Percentiles rank a stretch among this genome's conserved stretches.
Conservation (phyloP, 1,140 invertebrate genomes). For the Batillaria attramentaria region DNA sequence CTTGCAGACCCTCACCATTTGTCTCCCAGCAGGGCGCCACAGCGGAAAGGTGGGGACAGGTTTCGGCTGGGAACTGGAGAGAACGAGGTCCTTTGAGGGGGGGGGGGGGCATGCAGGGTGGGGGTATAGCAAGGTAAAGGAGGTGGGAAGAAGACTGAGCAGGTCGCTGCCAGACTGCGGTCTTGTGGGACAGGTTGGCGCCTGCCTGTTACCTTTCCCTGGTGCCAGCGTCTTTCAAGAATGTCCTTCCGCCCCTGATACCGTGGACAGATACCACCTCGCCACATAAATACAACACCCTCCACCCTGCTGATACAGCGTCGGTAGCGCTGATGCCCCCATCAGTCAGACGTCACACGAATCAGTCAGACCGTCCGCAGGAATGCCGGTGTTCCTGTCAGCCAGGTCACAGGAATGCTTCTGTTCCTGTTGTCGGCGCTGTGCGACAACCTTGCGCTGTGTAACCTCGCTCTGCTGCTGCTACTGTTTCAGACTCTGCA, state of each 20-base stretch:
- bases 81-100: background rate
- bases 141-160: background rate
- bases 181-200: constrained; percentile 6
- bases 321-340: background rate
- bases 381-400: background rate
- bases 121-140: background rate
- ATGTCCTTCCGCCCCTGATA: constrained; percentile 5
- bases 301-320: background rate
- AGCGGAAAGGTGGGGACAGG: constrained; percentile 7
- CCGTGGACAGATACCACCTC: background rate
- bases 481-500: too few relatives aligned
- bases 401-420: too few relatives aligned
- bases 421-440: too few relatives aligned
- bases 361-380: background rate
- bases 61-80: background rate
- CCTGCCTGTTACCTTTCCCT: constrained; percentile 1
- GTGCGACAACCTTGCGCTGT: too few relatives aligned
- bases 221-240: background rate
- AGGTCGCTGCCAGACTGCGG: background rate
- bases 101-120: background rate
- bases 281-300: background rate
- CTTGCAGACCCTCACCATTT: background rate
- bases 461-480: too few relatives aligned
- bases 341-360: background rate
- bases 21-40: background rate